phyloP scores from a whole-genome alignment of 2,888 invertebrate species.

The Hermodice carunculata region DNA sequence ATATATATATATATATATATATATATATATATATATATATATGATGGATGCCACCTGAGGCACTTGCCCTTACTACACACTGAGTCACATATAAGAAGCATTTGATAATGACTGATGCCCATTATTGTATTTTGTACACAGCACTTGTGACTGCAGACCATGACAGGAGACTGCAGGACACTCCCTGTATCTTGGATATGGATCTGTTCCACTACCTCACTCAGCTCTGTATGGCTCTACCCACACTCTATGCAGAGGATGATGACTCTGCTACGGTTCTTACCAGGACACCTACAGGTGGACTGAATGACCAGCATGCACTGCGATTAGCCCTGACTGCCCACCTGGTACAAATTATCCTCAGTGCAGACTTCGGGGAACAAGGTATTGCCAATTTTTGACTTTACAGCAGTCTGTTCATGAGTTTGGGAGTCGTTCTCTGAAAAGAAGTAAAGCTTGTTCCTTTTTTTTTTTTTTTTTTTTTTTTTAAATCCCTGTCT shows the following conservation, averaged over 20 bases:
- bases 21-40: too few species aligned
- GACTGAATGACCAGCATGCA: conserved; percentile 79
- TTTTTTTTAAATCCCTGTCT: too few species aligned
- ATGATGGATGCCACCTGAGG: too few species aligned
- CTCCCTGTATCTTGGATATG: conserved; percentile 81
- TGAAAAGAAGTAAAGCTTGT: too few species aligned
- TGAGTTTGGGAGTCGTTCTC: too few species aligned
- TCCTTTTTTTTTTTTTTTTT: too few species aligned
- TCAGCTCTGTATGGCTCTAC: conserved; percentile 82
- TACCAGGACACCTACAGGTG: conserved; percentile 63
- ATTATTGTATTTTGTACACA: too few species aligned
- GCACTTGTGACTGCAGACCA: conserved; percentile 58
- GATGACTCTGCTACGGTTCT: conserved; percentile 14
- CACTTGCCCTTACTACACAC: too few species aligned
- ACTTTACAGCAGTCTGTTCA: too few species aligned
- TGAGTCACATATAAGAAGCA: too few species aligned
- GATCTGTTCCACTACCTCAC: conserved; percentile 88
- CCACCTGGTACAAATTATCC: conserved; percentile 84
- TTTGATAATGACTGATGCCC: too few species aligned
- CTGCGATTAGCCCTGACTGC: conserved; percentile 85
- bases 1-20: too few species aligned
- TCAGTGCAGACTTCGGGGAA: conserved; percentile 75
- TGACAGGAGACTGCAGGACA: conserved; percentile 45
- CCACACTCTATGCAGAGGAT: conserved; percentile 74
- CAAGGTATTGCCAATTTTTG: conserved; percentile 16